Percentiles rank a stretch among this genome's conserved stretches.
Conservation (phyloP, 1,140 invertebrate species). For the Sitophilus oryzae region DNA sequence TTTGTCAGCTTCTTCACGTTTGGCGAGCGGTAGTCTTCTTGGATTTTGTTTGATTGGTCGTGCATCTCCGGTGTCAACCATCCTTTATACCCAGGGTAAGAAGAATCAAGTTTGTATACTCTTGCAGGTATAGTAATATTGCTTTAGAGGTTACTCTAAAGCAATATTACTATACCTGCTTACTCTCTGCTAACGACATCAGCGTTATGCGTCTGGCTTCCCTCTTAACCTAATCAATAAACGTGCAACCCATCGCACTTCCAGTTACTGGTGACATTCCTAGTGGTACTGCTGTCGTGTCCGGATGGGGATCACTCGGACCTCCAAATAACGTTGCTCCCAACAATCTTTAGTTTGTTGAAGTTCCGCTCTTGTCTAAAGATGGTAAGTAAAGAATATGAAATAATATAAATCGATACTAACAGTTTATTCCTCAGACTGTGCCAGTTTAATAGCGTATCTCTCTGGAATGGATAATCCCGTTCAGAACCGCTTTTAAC, state of each 20-base stretch:
- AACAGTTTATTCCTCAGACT: conserved; percentile 15
- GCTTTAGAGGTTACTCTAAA: no score
- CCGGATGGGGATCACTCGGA: neutral
- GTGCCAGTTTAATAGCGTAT: conserved; percentile 24
- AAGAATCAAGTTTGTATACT: neutral
- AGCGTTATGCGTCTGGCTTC: neutral
- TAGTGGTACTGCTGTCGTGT: neutral
- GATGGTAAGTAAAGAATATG: no score
- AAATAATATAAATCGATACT: neutral
- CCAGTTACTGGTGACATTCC: neutral
- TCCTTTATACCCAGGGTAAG: neutral
- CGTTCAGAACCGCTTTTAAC: conserved; percentile 43
- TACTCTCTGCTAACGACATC: neutral
- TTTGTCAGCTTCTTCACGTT: no score
- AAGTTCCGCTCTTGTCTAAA: no score
- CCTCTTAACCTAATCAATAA: neutral
- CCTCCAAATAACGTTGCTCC: neutral
- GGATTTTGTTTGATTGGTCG: no score
- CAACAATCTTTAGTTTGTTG: neutral
- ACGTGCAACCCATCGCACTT: no score
- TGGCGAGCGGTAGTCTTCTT: no score
- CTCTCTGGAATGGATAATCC: conserved; percentile 20
- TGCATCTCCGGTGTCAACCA: no score
- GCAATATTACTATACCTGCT: neutral
- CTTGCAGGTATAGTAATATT: no score